phyloP scores from a whole-genome alignment of 1,140 invertebrate genomes.

The Diachasma alloeum region DNA sequence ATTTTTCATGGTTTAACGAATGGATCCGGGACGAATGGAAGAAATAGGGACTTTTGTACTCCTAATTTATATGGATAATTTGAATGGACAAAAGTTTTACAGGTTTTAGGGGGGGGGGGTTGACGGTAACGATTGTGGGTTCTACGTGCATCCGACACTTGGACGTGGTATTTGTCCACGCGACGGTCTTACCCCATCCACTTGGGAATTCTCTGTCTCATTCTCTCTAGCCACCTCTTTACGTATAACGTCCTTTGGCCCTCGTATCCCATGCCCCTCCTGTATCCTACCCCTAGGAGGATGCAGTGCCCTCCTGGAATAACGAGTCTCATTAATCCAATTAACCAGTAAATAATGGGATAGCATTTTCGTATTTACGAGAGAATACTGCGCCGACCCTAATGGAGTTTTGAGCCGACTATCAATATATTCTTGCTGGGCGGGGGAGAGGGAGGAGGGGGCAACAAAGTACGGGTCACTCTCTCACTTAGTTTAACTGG shows the following conservation, averaged over 20 bases:
- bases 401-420: constrained; percentile 67
- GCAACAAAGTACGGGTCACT: constrained; percentile 62
- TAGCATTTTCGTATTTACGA: constrained; percentile 66
- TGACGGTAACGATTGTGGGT: constrained; percentile 13
- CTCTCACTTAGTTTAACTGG: constrained; percentile 57
- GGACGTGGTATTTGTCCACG: constrained; percentile 52
- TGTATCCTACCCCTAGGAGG: constrained; percentile 16
- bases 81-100: constrained; percentile 1
- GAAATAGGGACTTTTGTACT: not conserved
- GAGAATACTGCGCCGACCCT: constrained; percentile 56
- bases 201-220: constrained; percentile 8
- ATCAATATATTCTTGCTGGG: constrained; percentile 64
- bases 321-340: constrained; percentile 68
- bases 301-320: constrained; percentile 46
- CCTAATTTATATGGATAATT: constrained; percentile 15
- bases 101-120: not conserved
- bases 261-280: not conserved
- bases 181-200: constrained; percentile 44
- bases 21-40: too few relatives aligned
- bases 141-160: constrained; percentile 28
- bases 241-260: not conserved
- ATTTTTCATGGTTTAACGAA: too few relatives aligned
- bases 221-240: constrained; percentile 34
- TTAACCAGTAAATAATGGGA: constrained; percentile 68
- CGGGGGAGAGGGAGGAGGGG: constrained; percentile 21